Conservation (phyloP, 2,797 vertebrate species). For the Clarias platycephalus region DNA sequence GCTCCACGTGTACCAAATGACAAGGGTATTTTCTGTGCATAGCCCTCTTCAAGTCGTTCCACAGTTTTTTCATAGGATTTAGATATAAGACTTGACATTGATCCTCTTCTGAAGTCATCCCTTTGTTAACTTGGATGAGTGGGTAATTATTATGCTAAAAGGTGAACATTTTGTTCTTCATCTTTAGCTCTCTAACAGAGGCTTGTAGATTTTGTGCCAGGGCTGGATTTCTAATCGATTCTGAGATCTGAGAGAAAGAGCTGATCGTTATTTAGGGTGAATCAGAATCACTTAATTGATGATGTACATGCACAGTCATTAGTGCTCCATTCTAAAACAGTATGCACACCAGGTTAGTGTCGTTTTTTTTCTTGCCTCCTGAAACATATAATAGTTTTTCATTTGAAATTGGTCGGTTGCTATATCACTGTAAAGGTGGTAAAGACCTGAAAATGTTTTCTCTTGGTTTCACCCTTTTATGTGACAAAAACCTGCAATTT, state of each 20-base stretch:
- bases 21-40: neutral
- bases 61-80: neutral
- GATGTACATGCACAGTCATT: neutral
- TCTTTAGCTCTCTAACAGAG: neutral
- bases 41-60: neutral
- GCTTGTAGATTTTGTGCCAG: neutral
- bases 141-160: neutral
- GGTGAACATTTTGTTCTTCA: neutral
- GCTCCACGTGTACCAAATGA: neutral
- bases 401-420: neutral
- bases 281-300: neutral
- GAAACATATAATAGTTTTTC: neutral
- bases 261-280: neutral
- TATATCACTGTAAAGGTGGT: neutral
- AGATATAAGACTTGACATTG: neutral
- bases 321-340: neutral
- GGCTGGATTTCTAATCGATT: no score
- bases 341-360: neutral
- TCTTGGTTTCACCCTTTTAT: neutral
- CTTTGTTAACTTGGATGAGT: neutral
- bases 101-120: neutral
- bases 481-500: neutral
- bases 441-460: neutral
- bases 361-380: neutral
- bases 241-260: neutral